phyloP scores from a whole-genome alignment of 1,140 invertebrate genomes.

The Bombus impatiens region DNA sequence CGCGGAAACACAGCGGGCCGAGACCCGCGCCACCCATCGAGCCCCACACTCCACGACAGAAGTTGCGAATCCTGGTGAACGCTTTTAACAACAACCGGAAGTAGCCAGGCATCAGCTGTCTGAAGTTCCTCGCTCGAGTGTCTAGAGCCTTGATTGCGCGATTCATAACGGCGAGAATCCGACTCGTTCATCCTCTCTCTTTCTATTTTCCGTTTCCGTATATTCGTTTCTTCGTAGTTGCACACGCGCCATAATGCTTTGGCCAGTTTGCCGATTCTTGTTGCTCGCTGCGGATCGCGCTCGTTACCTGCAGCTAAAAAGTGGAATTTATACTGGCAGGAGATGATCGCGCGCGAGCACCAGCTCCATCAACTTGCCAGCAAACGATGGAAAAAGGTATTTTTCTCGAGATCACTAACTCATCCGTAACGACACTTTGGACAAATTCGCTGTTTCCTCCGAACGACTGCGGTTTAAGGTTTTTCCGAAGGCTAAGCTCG shows the following conservation, averaged over 20 bases:
- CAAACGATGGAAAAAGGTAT: not conserved
- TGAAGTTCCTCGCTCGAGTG: conserved; percentile 52
- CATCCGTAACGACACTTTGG: conserved; percentile 23
- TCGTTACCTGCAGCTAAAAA: conserved; percentile 38
- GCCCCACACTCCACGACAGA: not conserved
- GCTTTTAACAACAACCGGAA: conserved; percentile 58
- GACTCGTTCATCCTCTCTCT: not conserved
- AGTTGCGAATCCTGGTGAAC: conserved; percentile 28
- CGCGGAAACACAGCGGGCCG: not conserved
- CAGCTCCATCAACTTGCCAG: not conserved
- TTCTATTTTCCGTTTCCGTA: not conserved
- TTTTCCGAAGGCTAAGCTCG: not conserved
- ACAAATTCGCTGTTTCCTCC: not conserved
- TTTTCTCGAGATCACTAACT: not conserved
- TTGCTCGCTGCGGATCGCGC: conserved; percentile 24
- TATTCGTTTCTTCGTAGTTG: conserved; percentile 17
- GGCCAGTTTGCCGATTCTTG: conserved; percentile 14
- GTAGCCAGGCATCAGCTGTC: conserved; percentile 61
- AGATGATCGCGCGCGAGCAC: not conserved
- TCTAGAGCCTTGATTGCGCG: conserved; percentile 71
- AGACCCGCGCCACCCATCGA: not conserved
- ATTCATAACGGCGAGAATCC: conserved; percentile 67
- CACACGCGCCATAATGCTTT: not conserved
- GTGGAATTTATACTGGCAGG: conserved; percentile 38
- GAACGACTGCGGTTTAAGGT: not conserved